These are phyloP conservation scores for Centruroides sculpturatus DNA, from an alignment of 1,140 invertebrate species.

Conservation along the genomic window DNA sequence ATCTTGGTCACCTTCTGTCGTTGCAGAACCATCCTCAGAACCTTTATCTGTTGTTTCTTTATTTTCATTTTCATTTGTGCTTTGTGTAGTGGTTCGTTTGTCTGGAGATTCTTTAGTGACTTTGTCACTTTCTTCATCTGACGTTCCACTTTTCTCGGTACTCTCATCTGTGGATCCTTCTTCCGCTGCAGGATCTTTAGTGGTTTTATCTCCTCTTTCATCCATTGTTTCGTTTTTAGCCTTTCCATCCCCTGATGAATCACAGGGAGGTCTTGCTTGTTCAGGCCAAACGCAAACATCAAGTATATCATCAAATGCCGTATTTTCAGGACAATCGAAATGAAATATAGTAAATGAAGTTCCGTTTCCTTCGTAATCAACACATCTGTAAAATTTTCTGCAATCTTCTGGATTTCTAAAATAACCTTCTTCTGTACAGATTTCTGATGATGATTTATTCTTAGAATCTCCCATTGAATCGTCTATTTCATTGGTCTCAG, in stretches of 20 bases:
- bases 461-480: background rate
- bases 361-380: background rate
- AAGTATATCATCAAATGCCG: slow-evolving; percentile 25
- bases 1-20: background rate
- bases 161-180: background rate
- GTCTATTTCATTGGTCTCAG: background rate
- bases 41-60: background rate
- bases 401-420: slow-evolving; percentile 11
- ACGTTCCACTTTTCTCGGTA: background rate
- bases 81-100: background rate
- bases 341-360: slow-evolving; percentile 14
- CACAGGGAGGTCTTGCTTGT: slow-evolving; percentile 3
- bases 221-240: background rate
- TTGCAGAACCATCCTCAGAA: too few relatives aligned
- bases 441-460: background rate
- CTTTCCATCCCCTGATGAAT: slow-evolving; percentile 2
- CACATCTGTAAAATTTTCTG: slow-evolving; percentile 4
- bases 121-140: background rate
- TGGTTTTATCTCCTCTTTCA: background rate
- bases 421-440: slow-evolving; percentile 3
- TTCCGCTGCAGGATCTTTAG: background rate
- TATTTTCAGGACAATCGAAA: slow-evolving; percentile 25
- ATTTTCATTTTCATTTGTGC: too few relatives aligned
- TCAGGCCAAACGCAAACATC: slow-evolving; percentile 7
- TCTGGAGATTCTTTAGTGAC: background rate